A percentile compares a stretch with the other conserved stretches of the same genome.
phyloP scores from a whole-genome alignment of 2,113 vertebrate genomes.

The Elephas maximus region DNA sequence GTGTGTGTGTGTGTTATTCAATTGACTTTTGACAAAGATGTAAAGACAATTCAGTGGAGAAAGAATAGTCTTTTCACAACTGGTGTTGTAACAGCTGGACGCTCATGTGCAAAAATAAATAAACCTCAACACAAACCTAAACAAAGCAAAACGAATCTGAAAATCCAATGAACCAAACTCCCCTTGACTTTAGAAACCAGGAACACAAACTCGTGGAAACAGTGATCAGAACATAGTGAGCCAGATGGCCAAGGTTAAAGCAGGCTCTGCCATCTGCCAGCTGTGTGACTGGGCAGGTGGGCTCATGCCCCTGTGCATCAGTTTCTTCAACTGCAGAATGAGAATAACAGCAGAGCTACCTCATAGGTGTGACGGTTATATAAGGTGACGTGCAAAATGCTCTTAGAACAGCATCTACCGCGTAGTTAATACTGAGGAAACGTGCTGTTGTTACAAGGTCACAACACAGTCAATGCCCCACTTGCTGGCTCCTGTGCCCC shows the following conservation, averaged over 20 bases:
- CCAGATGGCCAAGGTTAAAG: accelerated
- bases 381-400: accelerated
- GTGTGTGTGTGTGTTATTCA: too few relatives aligned
- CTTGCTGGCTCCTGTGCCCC: too few relatives aligned
- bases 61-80: accelerated
- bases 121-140: too few relatives aligned
- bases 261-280: neutral
- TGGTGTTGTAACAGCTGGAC: accelerated
- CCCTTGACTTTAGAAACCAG: accelerated
- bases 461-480: too few relatives aligned
- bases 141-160: neutral
- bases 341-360: accelerated
- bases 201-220: neutral
- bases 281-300: accelerated
- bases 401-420: accelerated
- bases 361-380: accelerated
- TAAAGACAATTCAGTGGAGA: accelerated
- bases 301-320: neutral
- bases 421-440: accelerated
- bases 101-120: too few relatives aligned
- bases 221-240: neutral
- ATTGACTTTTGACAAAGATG: accelerated
- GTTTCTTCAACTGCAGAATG: accelerated
- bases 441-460: accelerated
- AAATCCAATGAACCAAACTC: too few relatives aligned